Base-by-base conservation (phyloP, 2,797 vertebrate species). In the Gastrophryne carolinensis region DNA sequence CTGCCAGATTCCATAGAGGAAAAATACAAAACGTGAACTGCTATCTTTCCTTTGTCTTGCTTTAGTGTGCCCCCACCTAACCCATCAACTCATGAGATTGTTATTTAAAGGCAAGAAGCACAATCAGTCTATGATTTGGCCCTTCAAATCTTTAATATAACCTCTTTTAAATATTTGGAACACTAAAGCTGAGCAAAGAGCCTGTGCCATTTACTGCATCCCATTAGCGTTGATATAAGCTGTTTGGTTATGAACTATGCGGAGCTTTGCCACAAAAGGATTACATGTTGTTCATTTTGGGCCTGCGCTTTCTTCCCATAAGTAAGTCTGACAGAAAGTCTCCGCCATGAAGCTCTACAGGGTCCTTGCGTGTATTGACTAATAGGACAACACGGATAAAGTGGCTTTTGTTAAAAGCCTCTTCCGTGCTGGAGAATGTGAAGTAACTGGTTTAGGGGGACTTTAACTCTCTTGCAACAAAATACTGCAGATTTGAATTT, bases 1-100 rank as follows among this genome's bases (percentile, higher is more conserved):
- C 58, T 9, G 50, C 67, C 75, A 78, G 75, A 64, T 78, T 39
- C 58, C 66, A 62, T 76, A n/a, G n/a, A n/a, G n/a, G n/a, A n/a
- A n/a, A n/a, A n/a, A n/a, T 69, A 70, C 53, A 60, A 67, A 61
- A 63, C 54, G 44, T 54, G 37, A 50, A 47, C 60, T 37, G 29
- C 60, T 77, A 70, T 78, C 68, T 50, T 49, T 30, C 52, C 52
- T 27, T 15, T 30, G 29, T 49, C 60, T 71, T 50, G 39, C 32
- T 63, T 71, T 78, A 71, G 39, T 71, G 47, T 49, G 35, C 62
- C 60, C 62, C 52, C 57, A 41, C 64, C 35, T 65, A 19, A 12
- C 19, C 6, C 37, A 49, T 13, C 9, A 35, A 9, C 30, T 63
- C 39, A 58, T 32, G 2, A 52, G 35, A 67, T 44, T 30, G 50